A percentile compares a stretch with the other conserved stretches of the same genome.
Conservation (phyloP, 2,113 vertebrate genomes). For the Paralichthys olivaceus region DNA sequence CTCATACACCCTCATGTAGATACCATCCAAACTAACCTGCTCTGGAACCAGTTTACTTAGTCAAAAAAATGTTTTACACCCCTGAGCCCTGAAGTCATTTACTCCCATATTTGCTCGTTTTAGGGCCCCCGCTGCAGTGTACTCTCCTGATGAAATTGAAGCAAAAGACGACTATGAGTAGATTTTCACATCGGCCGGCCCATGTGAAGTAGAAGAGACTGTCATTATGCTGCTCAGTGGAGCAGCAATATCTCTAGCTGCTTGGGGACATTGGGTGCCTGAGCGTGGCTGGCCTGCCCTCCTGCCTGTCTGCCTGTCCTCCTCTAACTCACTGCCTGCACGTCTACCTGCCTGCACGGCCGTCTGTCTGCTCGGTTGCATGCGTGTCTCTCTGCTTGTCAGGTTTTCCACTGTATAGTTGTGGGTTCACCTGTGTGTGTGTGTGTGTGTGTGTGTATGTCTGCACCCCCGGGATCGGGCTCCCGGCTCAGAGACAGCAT, state of each 20-base stretch:
- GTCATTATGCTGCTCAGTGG: slow-evolving; percentile 83
- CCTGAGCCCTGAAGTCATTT: slow-evolving; percentile 30
- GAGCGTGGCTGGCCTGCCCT: slow-evolving; percentile 55
- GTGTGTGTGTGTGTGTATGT: slow-evolving; percentile 5
- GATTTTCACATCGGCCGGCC: slow-evolving; percentile 70
- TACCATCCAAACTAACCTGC: slow-evolving; percentile 8
- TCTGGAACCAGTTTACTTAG: slow-evolving; percentile 45
- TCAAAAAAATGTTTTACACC: slow-evolving; percentile 5
- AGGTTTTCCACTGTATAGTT: neutral
- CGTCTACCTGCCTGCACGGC: slow-evolving; percentile 21
- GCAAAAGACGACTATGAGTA: slow-evolving; percentile 50
- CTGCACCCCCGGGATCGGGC: slow-evolving; percentile 43
- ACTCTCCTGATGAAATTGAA: slow-evolving; percentile 60
- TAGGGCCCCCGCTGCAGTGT: slow-evolving; percentile 16
- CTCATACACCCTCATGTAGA: slow-evolving; percentile 32
- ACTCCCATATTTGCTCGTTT: slow-evolving; percentile 56
- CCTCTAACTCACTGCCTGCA: slow-evolving; percentile 16
- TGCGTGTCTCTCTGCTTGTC: neutral
- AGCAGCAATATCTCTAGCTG: slow-evolving; percentile 79
- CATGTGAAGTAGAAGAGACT: slow-evolving; percentile 75
- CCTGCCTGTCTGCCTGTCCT: slow-evolving; percentile 41
- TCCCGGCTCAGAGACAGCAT: slow-evolving; percentile 33
- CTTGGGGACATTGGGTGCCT: slow-evolving; percentile 74
- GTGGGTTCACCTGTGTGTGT: neutral
- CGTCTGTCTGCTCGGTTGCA: slow-evolving; percentile 19